Evolutionary conservation across 2,113 vertebrate species (phyloP).

Genomic region (Piaya cayana): DNA sequence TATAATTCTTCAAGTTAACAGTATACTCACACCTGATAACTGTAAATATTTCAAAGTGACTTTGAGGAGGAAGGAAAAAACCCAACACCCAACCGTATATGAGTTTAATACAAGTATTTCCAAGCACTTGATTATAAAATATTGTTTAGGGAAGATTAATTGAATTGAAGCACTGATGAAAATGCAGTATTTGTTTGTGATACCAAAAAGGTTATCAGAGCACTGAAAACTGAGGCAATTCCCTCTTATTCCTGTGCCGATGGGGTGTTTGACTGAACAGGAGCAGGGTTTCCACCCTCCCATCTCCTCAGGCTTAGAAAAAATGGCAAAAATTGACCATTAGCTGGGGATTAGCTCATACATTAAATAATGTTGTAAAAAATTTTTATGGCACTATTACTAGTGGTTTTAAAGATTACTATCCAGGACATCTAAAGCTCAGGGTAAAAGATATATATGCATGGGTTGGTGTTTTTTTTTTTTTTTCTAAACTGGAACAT

Average conservation of each 20-base stretch:
- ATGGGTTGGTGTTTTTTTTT: not conserved
- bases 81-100: not conserved
- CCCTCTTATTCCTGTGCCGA: not conserved
- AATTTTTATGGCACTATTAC: conserved; percentile 25
- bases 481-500: conserved; percentile 18
- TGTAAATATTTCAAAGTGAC: conserved; percentile 21
- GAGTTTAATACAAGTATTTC: not conserved
- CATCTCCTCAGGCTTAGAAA: not conserved
- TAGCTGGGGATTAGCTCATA: conserved; percentile 51
- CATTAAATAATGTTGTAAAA: conserved; percentile 37
- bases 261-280: not conserved
- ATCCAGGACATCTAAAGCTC: conserved; percentile 50
- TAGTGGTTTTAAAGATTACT: conserved; percentile 21
- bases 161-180: not conserved
- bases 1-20: not conserved
- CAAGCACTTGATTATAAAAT: not conserved
- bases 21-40: not conserved
- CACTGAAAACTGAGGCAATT: not conserved
- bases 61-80: not conserved
- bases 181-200: not conserved
- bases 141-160: conserved; percentile 5
- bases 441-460: not conserved
- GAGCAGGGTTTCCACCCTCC: not conserved
- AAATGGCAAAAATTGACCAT: conserved; percentile 32
- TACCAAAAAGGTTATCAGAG: not conserved